A percentile compares a stretch with the other conserved stretches of the same genome.
Conservation (phyloP, 2,888 invertebrate species). For the Hyppa rectilinea region DNA sequence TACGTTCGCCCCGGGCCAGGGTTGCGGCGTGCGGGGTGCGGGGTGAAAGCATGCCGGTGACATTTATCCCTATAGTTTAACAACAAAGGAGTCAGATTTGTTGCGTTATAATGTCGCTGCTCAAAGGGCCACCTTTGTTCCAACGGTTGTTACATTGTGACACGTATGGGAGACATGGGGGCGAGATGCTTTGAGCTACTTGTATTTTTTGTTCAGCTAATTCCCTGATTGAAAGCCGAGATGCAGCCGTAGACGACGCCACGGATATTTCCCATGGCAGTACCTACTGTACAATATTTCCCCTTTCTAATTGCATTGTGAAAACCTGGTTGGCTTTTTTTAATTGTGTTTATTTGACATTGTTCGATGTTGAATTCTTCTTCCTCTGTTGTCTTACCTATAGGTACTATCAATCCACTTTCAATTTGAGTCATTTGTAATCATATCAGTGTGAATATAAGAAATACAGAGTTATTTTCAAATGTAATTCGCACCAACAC, state of each 20-base stretch:
- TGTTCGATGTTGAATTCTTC: background rate
- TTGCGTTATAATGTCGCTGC: slow-evolving; percentile 78
- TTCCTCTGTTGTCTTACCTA: background rate
- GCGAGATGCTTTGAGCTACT: slow-evolving; percentile 69
- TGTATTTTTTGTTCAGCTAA: slow-evolving; percentile 59
- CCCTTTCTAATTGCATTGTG: slow-evolving; percentile 4
- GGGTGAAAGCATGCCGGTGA: slow-evolving; percentile 75
- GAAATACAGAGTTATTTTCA: slow-evolving; percentile 1
- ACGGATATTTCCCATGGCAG: slow-evolving; percentile 33
- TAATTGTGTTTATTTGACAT: background rate
- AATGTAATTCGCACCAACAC: slow-evolving; percentile 31
- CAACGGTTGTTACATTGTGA: slow-evolving; percentile 72
- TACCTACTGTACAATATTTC: slow-evolving; percentile 9
- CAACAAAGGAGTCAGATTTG: slow-evolving; percentile 82
- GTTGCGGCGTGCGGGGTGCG: slow-evolving; percentile 35
- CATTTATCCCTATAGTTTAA: slow-evolving; percentile 84
- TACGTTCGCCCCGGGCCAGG: slow-evolving; percentile 48
- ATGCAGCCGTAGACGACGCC: slow-evolving; percentile 22
- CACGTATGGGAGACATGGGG: slow-evolving; percentile 74
- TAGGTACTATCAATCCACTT: background rate
- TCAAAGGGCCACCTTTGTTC: slow-evolving; percentile 76
- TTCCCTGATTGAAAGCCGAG: slow-evolving; percentile 27
- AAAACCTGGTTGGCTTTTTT: slow-evolving; percentile 1
- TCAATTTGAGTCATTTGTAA: background rate
- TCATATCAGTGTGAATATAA: background rate